Percentiles rank a stretch among this genome's conserved stretches.
phyloP scores from a whole-genome alignment of 2,113 vertebrate species.

The zebrafish (Danio rerio) region DNA sequence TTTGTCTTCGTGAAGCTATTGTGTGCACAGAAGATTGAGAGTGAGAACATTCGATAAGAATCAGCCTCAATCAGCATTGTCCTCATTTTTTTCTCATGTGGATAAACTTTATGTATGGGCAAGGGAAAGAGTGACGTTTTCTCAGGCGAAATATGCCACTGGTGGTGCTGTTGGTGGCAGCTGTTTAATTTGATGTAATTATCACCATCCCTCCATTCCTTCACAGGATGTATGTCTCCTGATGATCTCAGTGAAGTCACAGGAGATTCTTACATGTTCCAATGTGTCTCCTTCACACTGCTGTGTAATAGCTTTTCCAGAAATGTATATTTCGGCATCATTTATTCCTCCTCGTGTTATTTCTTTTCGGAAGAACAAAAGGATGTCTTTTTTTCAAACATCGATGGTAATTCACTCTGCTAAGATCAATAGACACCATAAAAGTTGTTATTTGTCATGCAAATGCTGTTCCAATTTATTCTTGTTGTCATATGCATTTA shows the following conservation, averaged over 20 bases:
- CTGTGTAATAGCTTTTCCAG: not conserved
- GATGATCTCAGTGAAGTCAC: slow-evolving; percentile 2
- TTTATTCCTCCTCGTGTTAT: not conserved
- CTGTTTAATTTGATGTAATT: slow-evolving; percentile 54
- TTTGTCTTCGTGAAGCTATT: not conserved
- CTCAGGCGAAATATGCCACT: not conserved
- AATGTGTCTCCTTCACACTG: not conserved
- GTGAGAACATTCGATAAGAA: slow-evolving; percentile 1
- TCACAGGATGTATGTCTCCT: slow-evolving; percentile 34
- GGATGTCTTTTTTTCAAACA: not conserved
- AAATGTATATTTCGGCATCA: not conserved
- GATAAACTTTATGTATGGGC: not conserved
- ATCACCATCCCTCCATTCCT: slow-evolving; percentile 38
- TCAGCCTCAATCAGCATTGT: slow-evolving; percentile 5
- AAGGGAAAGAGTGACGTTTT: slow-evolving; percentile 19
- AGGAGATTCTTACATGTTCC: not conserved
- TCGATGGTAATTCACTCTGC: not conserved
- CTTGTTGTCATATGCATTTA: too few relatives aligned
- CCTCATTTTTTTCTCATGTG: not conserved
- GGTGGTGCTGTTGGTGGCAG: not conserved
- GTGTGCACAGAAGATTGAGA: not conserved
- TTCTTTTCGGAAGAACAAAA: not conserved
- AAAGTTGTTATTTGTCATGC: not conserved
- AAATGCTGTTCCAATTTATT: too few relatives aligned
- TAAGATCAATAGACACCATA: not conserved